A percentile compares a stretch with the other conserved stretches of the same genome.
phyloP scores from a whole-genome alignment of 2,888 invertebrate species.

The Yponomeuta evonymella region DNA sequence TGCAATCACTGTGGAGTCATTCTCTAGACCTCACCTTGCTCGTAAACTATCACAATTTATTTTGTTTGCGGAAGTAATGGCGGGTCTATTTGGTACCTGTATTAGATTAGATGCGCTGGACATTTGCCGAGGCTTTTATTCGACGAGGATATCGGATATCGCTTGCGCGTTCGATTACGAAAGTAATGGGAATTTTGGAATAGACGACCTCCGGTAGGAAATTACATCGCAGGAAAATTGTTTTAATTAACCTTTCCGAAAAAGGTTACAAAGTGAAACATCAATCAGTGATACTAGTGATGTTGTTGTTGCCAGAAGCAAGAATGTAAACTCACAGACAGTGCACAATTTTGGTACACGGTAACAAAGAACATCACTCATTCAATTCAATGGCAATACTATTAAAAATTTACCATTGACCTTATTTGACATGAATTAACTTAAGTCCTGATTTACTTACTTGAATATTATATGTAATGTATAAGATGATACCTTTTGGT shows the following conservation, averaged over 20 bases:
- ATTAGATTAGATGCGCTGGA: not conserved
- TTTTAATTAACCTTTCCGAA: not conserved
- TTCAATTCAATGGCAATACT: too few species aligned
- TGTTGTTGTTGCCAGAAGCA: too few species aligned
- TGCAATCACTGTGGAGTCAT: slow-evolving; percentile 39
- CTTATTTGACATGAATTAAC: too few species aligned
- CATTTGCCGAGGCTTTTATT: not conserved
- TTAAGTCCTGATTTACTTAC: too few species aligned
- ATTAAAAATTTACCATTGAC: too few species aligned
- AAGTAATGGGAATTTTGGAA: not conserved
- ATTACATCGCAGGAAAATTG: not conserved
- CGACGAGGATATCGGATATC: not conserved
- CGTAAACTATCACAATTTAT: slow-evolving; percentile 52
- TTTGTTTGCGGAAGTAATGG: slow-evolving; percentile 44
- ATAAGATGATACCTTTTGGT: too few species aligned
- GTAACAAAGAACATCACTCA: too few species aligned
- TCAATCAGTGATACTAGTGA: too few species aligned
- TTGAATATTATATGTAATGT: too few species aligned
- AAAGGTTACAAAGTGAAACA: not conserved
- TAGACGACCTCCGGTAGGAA: too few species aligned
- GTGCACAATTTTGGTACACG: too few species aligned
- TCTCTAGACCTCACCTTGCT: slow-evolving; percentile 57
- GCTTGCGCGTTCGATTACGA: not conserved
- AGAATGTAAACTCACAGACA: too few species aligned
- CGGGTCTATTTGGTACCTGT: not conserved